Evolutionary conservation across 2,888 invertebrate species (phyloP), one percentile per base, ranked within the genome.

Genomic region (Epirrhoe alternata): DNA sequence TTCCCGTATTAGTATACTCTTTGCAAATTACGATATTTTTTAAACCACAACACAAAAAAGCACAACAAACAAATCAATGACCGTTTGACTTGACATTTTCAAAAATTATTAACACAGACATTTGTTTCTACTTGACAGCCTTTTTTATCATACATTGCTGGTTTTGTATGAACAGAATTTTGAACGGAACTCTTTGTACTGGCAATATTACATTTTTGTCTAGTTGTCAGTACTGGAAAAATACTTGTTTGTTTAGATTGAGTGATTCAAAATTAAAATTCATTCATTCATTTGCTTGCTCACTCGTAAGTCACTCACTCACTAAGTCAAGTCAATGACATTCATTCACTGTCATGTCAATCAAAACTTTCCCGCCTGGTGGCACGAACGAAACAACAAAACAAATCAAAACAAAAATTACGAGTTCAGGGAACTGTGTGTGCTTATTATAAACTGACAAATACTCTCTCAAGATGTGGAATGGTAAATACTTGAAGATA

Each of bases 381-480:
- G n/a, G n/a, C n/a, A n/a, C n/a, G n/a, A n/a, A n/a, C n/a, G n/a
- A n/a, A n/a, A n/a, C n/a, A n/a, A n/a, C n/a, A n/a, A n/a, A n/a
- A n/a, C 24, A 24, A 24, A 24, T n/a, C 24, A 24, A 24, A 24
- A 24, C 24, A 24, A 24, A 24, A 24, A 24, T 24, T 24, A 24
- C 24, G 24, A 24, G 24, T 24, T 24, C 24, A 24, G 24, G 24
- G 24, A 24, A 24, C 24, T 24, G 24, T 24, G 24, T 3, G 24
- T 24, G 24, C 24, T 24, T 24, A 24, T n/a, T n/a, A n/a, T n/a
- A n/a, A n/a, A n/a, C n/a, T n/a, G 5, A 1, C 4, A 16, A 47
- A 5, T 47, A 24, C 7, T 30, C 7, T 14, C 1, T 14, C 7
- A 79, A 70, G 62, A 86, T 86, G 86, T 86, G 86, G 87, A 86